These are phyloP conservation scores for Rotaria magnacalcarata DNA, from an alignment of 2,888 invertebrate species.

Conservation along the genomic window DNA sequence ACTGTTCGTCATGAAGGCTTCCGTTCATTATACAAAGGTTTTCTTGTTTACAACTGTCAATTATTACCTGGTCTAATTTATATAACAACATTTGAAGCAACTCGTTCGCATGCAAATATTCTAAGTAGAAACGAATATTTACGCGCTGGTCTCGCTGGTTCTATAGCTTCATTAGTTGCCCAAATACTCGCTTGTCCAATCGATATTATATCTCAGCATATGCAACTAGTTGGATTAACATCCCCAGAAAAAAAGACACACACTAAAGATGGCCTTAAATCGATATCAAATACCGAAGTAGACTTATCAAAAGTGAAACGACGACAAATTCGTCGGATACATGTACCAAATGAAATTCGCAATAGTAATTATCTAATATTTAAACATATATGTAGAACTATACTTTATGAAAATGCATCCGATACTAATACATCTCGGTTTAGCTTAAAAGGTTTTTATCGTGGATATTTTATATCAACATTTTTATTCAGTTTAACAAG, in stretches of 20 bases:
- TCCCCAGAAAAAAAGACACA: background rate
- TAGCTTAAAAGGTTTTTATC: slow-evolving; percentile 39
- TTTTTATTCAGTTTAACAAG: slow-evolving; percentile 40
- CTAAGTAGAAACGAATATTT: slow-evolving; percentile 38
- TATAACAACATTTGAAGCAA: slow-evolving; percentile 35
- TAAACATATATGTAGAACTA: slow-evolving; percentile 32
- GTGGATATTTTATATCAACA: slow-evolving; percentile 45
- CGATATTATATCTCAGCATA: slow-evolving; percentile 89
- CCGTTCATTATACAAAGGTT: slow-evolving; percentile 82
- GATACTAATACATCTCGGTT: background rate
- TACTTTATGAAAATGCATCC: background rate
- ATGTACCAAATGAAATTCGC: slow-evolving; percentile 38
- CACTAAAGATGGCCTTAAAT: background rate
- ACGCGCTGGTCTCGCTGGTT: slow-evolving; percentile 80
- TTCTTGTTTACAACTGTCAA: slow-evolving; percentile 87
- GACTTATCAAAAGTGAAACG: background rate
- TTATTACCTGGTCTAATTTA: slow-evolving; percentile 52
- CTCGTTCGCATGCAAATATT: slow-evolving; percentile 36
- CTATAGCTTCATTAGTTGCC: slow-evolving; percentile 81
- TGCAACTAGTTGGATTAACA: slow-evolving; percentile 77
- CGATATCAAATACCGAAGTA: background rate
- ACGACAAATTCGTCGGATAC: slow-evolving; percentile 39
- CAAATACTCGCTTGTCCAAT: slow-evolving; percentile 93
- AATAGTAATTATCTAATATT: slow-evolving; percentile 37
- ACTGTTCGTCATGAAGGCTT: slow-evolving; percentile 79